phyloP scores from a whole-genome alignment of 1,140 invertebrate species.

The Drosophila ambigua region DNA sequence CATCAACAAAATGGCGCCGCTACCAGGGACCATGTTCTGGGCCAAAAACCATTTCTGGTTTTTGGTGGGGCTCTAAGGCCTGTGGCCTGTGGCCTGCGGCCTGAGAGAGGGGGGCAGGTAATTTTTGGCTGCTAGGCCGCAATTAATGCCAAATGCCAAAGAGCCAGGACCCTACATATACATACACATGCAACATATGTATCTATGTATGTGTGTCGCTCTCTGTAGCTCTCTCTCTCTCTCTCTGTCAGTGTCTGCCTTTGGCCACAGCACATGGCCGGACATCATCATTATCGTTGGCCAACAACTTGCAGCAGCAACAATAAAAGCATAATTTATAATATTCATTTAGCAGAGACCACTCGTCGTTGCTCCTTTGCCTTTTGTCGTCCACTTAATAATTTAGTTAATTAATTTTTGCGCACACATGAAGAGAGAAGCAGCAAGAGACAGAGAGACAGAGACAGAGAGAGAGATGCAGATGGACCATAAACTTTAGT shows the following conservation, averaged over 20 bases:
- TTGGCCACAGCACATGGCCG: constrained; percentile 55
- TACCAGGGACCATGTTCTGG: neutral
- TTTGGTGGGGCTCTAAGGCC: too few species aligned
- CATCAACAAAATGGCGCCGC: constrained; percentile 24
- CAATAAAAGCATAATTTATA: constrained; percentile 80
- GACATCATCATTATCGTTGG: constrained; percentile 73
- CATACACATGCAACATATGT: neutral
- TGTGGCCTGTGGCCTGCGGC: too few species aligned
- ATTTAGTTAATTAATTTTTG: constrained; percentile 80
- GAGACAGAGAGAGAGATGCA: neutral
- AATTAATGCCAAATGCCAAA: constrained; percentile 69
- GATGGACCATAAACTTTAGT: constrained; percentile 52
- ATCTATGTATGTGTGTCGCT: neutral
- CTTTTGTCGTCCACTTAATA: constrained; percentile 58
- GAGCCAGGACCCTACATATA: neutral
- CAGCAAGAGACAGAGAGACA: neutral
- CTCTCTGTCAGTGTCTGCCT: constrained; percentile 3
- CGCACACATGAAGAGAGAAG: constrained; percentile 18
- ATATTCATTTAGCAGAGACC: constrained; percentile 42
- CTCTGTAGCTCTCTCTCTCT: neutral
- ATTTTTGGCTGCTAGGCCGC: constrained; percentile 70
- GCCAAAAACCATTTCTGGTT: neutral
- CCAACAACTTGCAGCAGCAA: constrained; percentile 74
- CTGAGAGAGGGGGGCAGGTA: constrained; percentile 47
- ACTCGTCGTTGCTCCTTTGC: neutral